Base-by-base conservation (phyloP, 64 coral and sea anemone genomes). In the Orbicella faveolata region DNA sequence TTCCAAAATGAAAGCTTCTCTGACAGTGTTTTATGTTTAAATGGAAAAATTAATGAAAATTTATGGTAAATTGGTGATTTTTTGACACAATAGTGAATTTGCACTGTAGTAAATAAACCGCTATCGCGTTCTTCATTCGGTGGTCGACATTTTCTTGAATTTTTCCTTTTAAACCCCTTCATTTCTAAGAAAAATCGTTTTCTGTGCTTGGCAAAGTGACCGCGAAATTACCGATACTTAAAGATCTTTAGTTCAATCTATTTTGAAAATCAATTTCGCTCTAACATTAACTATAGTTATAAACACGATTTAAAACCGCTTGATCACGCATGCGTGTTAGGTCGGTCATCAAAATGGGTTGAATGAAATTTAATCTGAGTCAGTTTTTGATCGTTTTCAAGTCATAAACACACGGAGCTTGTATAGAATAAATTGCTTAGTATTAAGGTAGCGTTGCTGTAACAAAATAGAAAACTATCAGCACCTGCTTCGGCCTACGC, bases 31-130 rank as follows among this genome's bases (percentile, higher is more conserved):
- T 85, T 15, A 72, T 85, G 25, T 70, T 33, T 70, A 70, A 70
- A 70, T 70, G 67, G 23, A 70, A 70, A 25, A 37, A 19, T 52
- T 85, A 52, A 84, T 48, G 81, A 70, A 84, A 84, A 84, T 72
- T 72, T 70, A 52, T 72, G 82, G 67, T 72, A 72, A 72, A 85
- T 85, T 25, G 39, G 3, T n/a, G 17, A 7, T 15, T 84, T 19
- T 85, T 67, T 51, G 39, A 52, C 39, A 85, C 82, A 72, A 52
- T 63, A 37, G 65, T 35, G 61, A 26, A 72, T 85, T 68, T 13
- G 2, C 65, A 48, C 14, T 36, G 15, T 64, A 64, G 61, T 82
- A 63, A 82, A 82, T 82, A 61, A 62, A 82, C 25, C 30, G 6
- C 33, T 34, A 64, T 61, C 61, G 16, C 79, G 10, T 64, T 80